These are phyloP conservation scores for Hemithea aestivaria DNA, from an alignment of 2,888 invertebrate genomes.

Conservation along the genomic window DNA sequence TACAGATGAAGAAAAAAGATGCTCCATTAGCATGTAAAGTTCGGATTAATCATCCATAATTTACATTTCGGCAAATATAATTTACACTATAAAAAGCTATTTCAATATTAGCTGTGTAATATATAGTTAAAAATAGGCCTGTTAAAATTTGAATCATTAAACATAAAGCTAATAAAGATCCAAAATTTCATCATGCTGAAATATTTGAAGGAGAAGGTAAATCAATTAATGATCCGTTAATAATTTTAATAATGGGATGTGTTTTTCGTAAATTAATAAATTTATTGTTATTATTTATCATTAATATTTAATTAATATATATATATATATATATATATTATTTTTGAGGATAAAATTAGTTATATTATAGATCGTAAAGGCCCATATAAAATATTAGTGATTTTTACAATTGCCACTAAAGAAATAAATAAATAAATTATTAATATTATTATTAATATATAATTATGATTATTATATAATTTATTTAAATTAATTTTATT, in stretches of 20 bases:
- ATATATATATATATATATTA: no score
- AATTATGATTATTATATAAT: constrained; percentile 74
- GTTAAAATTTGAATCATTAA: constrained; percentile 83
- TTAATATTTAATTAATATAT: no score
- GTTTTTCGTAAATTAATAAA: constrained; percentile 58
- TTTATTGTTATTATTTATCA: constrained; percentile 53
- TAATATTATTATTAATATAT: constrained; percentile 70
- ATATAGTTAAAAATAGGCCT: constrained; percentile 84
- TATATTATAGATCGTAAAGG: constrained; percentile 64
- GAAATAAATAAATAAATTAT: constrained; percentile 81
- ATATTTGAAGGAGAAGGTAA: constrained; percentile 81
- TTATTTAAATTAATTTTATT: constrained; percentile 71
- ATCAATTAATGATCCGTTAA: constrained; percentile 79
- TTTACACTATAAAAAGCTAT: constrained; percentile 82
- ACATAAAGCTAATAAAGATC: constrained; percentile 81
- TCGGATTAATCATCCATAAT: constrained; percentile 83
- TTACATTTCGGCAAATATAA: constrained; percentile 85
- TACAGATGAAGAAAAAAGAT: constrained; percentile 84
- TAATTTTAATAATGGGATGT: constrained; percentile 76
- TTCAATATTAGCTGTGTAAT: constrained; percentile 81
- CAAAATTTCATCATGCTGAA: constrained; percentile 84
- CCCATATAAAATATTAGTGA: constrained; percentile 76
- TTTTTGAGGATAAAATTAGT: no score
- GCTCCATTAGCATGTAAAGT: constrained; percentile 85
- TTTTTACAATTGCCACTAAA: constrained; percentile 79